phyloP scores from a whole-genome alignment of 2,888 invertebrate species.

The Aspidapion aeneum region DNA sequence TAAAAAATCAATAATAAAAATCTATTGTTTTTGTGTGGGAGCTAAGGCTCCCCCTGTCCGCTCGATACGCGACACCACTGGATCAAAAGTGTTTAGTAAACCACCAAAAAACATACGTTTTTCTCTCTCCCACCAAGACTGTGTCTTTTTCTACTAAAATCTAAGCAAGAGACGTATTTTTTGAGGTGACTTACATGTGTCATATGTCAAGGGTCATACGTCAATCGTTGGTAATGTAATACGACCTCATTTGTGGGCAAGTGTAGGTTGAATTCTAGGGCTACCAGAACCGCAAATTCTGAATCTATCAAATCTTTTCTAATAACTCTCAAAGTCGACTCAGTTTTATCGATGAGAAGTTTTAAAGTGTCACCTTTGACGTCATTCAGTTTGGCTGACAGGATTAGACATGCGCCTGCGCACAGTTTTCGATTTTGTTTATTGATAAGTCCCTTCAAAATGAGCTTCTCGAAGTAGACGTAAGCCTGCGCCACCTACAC shows the following conservation, averaged over 20 bases:
- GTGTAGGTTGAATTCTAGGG: slow-evolving; percentile 91
- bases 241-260: slow-evolving; percentile 88
- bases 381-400: slow-evolving; percentile 96
- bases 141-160: background rate
- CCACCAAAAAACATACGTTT: too few relatives aligned
- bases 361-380: slow-evolving; percentile 88
- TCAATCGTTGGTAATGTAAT: slow-evolving; percentile 91
- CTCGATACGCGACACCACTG: too few relatives aligned
- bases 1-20: too few relatives aligned
- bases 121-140: background rate
- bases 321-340: slow-evolving; percentile 85
- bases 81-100: too few relatives aligned
- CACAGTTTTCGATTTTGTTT: slow-evolving; percentile 95
- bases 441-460: slow-evolving; percentile 86
- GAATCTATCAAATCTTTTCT: slow-evolving; percentile 86
- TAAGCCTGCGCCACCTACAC: slow-evolving; percentile 83
- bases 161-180: background rate
- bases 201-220: slow-evolving; percentile 68
- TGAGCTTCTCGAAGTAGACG: slow-evolving; percentile 97
- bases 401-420: slow-evolving; percentile 89
- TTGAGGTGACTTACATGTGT: too few relatives aligned
- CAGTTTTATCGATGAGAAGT: slow-evolving; percentile 88
- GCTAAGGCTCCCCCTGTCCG: too few relatives aligned
- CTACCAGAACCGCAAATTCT: slow-evolving; percentile 93
- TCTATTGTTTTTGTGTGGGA: too few relatives aligned